These are phyloP conservation scores for Taeniopygia guttata DNA, from an alignment of 2,797 vertebrate genomes.

Conservation along the genomic window DNA sequence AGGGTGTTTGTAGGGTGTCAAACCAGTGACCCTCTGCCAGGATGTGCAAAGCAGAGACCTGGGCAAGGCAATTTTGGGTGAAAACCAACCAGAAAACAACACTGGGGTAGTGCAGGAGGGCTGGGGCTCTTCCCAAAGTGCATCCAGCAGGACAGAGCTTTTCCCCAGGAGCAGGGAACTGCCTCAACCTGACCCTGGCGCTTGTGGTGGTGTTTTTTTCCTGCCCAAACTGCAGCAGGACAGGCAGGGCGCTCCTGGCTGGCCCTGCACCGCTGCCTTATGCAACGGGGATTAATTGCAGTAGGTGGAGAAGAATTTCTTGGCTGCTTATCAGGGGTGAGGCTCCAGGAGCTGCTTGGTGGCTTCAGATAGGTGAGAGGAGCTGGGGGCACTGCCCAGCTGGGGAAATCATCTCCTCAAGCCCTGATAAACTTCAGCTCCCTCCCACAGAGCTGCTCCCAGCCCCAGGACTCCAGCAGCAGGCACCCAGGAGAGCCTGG, in stretches of 20 bases:
- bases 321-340: slow-evolving; percentile 16
- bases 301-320: slow-evolving; percentile 7
- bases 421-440: neutral
- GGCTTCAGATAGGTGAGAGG: neutral
- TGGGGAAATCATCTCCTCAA: neutral
- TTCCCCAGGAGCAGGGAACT: neutral
- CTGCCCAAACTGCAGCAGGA: neutral
- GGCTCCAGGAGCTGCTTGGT: neutral
- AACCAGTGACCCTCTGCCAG: neutral
- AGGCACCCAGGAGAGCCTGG: neutral
- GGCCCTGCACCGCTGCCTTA: neutral
- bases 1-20: neutral
- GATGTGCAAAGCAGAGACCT: accelerated
- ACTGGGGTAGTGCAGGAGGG: neutral
- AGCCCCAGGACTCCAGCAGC: neutral
- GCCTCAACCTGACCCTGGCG: neutral
- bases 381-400: neutral
- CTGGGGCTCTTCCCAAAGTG: neutral
- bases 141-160: accelerated
- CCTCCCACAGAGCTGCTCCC: neutral
- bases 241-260: neutral
- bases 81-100: accelerated
- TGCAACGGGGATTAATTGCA: neutral
- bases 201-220: neutral
- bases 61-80: accelerated